phyloP scores from a whole-genome alignment of 2,888 invertebrate species.

The Drosophila buzzatii region DNA sequence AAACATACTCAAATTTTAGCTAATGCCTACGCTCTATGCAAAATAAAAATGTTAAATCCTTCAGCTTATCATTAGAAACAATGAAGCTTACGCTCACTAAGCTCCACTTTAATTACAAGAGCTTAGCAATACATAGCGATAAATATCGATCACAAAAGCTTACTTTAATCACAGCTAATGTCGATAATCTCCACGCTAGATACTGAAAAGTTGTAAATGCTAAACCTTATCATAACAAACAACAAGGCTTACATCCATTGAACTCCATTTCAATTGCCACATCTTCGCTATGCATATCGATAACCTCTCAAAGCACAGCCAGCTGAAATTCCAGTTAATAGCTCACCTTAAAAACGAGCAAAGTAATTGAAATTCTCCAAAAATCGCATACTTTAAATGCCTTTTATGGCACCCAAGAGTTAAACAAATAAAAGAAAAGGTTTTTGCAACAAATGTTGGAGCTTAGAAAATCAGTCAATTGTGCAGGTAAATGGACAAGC shows the following conservation, averaged over 20 bases:
- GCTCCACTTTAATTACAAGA: neutral
- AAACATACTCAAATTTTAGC: too few species aligned
- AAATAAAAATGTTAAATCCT: too few species aligned
- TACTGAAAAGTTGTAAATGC: too few species aligned
- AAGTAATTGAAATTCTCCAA: slow-evolving; percentile 35
- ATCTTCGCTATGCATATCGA: neutral
- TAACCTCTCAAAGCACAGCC: neutral
- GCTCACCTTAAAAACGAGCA: neutral
- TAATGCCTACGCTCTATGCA: too few species aligned
- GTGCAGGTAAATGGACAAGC: slow-evolving; percentile 84
- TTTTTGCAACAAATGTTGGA: slow-evolving; percentile 27
- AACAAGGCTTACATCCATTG: too few species aligned
- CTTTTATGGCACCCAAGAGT: slow-evolving; percentile 14
- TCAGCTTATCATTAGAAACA: too few species aligned
- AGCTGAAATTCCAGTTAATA: neutral
- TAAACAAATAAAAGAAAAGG: slow-evolving; percentile 31
- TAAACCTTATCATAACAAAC: too few species aligned
- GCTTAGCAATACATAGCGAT: too few species aligned
- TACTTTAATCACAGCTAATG: too few species aligned
- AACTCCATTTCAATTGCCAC: neutral
- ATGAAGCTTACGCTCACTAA: too few species aligned
- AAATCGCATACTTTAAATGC: slow-evolving; percentile 23
- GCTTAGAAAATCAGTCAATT: slow-evolving; percentile 84
- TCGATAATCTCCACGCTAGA: too few species aligned
- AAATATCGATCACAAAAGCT: too few species aligned